Conservation (phyloP, 2,797 vertebrate species). For the Rhinoraja longicauda region DNA sequence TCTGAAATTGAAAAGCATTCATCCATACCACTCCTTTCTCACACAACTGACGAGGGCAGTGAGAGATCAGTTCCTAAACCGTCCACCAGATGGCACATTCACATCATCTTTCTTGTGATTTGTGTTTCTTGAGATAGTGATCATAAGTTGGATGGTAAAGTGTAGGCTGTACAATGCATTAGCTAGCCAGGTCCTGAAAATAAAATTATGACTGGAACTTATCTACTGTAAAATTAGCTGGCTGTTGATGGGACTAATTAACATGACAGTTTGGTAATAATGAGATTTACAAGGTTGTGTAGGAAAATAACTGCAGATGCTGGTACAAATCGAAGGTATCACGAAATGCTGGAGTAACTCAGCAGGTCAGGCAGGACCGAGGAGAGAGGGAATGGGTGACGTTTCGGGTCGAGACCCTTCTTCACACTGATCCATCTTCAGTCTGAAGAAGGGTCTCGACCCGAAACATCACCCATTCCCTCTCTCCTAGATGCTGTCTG, state of each 20-base stretch:
- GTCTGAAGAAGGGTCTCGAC: too few species aligned
- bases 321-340: too few species aligned
- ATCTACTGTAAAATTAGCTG: background rate
- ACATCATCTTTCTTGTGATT: background rate
- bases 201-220: slow-evolving; percentile 11
- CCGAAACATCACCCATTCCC: too few species aligned
- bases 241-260: background rate
- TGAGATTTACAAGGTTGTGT: background rate
- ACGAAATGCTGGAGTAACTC: too few species aligned
- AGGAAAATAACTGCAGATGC: too few species aligned
- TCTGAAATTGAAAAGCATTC: slow-evolving; percentile 34
- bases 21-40: slow-evolving; percentile 25
- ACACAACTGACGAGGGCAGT: background rate
- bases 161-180: background rate
- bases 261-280: background rate
- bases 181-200: background rate
- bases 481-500: too few species aligned
- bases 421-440: too few species aligned
- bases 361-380: too few species aligned
- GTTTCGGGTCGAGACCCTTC: too few species aligned
- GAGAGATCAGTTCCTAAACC: background rate
- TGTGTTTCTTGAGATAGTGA: too few species aligned
- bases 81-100: slow-evolving; percentile 26
- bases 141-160: background rate
- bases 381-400: too few species aligned